Conservation (phyloP, 2,113 vertebrate genomes). For the Oxyura jamaicensis region DNA sequence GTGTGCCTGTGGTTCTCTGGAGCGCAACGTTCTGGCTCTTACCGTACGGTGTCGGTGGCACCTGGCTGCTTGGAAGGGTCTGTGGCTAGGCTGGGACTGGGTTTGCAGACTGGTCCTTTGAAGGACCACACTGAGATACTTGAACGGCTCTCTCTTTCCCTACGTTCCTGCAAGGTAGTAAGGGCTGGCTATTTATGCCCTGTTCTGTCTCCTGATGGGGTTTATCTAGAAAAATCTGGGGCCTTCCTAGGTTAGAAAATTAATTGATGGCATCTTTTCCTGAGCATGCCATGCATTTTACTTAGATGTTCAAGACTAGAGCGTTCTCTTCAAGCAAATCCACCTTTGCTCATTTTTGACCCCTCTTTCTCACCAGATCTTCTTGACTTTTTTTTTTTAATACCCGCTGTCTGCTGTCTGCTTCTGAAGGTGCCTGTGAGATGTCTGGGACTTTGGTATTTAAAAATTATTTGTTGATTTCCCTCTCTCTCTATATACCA, state of each 20-base stretch:
- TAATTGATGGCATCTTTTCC: background rate
- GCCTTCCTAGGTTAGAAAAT: background rate
- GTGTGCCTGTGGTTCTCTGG: background rate
- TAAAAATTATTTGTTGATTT: background rate
- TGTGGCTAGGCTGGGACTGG: background rate
- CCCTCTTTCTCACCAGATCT: background rate
- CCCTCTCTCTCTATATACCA: too few relatives aligned
- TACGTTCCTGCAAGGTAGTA: background rate
- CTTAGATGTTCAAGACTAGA: background rate
- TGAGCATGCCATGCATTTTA: background rate
- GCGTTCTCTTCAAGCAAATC: background rate
- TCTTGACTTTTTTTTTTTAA: background rate
- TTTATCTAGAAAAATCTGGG: background rate
- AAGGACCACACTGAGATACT: background rate
- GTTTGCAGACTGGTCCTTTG: background rate
- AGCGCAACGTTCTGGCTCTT: background rate
- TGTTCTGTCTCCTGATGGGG: background rate
- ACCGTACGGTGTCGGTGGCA: background rate
- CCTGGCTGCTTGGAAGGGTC: background rate
- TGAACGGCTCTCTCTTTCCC: background rate
- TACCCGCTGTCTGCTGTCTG: background rate
- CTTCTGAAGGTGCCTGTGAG: background rate
- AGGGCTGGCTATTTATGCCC: background rate
- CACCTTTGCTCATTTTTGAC: background rate
- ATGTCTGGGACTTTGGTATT: background rate